These are phyloP conservation scores for Gadus chalcogrammus DNA, from an alignment of 2,113 vertebrate genomes.

Conservation along the genomic window DNA sequence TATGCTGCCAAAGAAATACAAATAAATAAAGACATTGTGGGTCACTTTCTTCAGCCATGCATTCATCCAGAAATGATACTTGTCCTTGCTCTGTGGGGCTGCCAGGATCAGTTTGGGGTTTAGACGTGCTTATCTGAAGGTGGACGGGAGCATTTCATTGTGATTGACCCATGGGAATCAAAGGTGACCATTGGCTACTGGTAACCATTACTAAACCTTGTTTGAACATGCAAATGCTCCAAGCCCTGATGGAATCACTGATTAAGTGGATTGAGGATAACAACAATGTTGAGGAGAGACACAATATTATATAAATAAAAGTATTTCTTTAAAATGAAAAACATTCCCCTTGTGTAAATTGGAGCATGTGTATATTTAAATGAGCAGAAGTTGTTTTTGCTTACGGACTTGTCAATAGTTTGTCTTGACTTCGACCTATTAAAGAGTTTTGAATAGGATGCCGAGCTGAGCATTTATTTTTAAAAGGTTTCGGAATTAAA, in stretches of 20 bases:
- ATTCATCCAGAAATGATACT: conserved; percentile 44
- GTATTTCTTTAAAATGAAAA: neutral
- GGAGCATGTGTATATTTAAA: no score
- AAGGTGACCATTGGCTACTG: conserved; percentile 70
- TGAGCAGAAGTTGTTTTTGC: no score
- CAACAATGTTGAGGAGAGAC: conserved; percentile 18
- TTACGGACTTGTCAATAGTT: no score
- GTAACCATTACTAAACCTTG: conserved; percentile 62
- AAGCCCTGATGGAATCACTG: conserved; percentile 57
- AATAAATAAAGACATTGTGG: conserved; percentile 60
- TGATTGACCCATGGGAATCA: conserved; percentile 63
- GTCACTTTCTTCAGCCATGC: conserved; percentile 53
- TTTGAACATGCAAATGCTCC: conserved; percentile 69
- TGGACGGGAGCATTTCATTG: conserved; percentile 56
- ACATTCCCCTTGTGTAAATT: neutral
- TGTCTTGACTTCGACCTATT: no score
- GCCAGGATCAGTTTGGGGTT: conserved; percentile 39
- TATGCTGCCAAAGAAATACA: conserved; percentile 62
- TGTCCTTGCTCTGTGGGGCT: conserved; percentile 31
- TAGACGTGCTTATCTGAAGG: conserved; percentile 45
- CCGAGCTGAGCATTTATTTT: no score
- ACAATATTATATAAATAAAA: neutral
- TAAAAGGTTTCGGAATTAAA: no score
- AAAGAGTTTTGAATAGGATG: no score
- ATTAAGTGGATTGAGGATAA: conserved; percentile 46